Percentiles rank a stretch among this genome's conserved stretches.
Evolutionary conservation across 2,797 vertebrate species (phyloP).

Genomic region (Chrosomus eos): DNA sequence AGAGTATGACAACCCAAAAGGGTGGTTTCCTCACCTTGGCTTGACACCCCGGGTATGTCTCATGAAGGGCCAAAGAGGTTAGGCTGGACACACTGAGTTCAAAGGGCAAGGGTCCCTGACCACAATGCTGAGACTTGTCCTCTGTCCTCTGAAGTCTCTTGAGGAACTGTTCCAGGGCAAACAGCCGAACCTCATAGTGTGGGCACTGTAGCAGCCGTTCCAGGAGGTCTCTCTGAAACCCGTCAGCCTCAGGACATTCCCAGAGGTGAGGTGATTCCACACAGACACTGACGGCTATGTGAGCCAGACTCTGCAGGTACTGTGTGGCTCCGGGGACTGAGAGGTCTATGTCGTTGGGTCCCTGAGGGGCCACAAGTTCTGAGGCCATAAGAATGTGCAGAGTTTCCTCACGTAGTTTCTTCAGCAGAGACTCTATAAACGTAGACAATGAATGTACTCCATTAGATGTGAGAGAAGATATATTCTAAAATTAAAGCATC

Average conservation of each 20-base stretch:
- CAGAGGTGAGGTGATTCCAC: constrained; percentile 65
- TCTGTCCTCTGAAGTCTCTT: constrained; percentile 68
- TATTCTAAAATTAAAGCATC: not conserved
- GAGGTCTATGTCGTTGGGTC: constrained; percentile 55
- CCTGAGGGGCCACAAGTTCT: constrained; percentile 74
- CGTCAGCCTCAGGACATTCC: constrained; percentile 37
- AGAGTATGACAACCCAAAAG: not conserved
- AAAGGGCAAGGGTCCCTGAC: constrained; percentile 59
- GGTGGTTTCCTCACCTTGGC: constrained; percentile 81
- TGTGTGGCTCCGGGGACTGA: constrained; percentile 82
- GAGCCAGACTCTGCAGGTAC: constrained; percentile 87
- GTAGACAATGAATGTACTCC: not conserved
- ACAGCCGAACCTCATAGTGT: constrained; percentile 84
- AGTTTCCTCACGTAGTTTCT: constrained; percentile 76
- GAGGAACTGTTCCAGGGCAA: constrained; percentile 79
- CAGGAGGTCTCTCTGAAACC: constrained; percentile 66
- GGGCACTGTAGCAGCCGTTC: constrained; percentile 73
- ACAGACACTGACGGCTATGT: constrained; percentile 71
- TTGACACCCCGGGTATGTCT: constrained; percentile 86
- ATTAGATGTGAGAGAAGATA: not conserved
- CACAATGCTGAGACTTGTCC: not conserved
- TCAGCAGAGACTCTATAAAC: constrained; percentile 72
- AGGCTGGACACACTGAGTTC: constrained; percentile 71
- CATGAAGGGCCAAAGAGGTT: constrained; percentile 80
- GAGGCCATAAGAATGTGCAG: constrained; percentile 77